A percentile compares a stretch with the other conserved stretches of the same genome.
Conservation (phyloP, 2,888 invertebrate species). For the Odontothrips loti region DNA sequence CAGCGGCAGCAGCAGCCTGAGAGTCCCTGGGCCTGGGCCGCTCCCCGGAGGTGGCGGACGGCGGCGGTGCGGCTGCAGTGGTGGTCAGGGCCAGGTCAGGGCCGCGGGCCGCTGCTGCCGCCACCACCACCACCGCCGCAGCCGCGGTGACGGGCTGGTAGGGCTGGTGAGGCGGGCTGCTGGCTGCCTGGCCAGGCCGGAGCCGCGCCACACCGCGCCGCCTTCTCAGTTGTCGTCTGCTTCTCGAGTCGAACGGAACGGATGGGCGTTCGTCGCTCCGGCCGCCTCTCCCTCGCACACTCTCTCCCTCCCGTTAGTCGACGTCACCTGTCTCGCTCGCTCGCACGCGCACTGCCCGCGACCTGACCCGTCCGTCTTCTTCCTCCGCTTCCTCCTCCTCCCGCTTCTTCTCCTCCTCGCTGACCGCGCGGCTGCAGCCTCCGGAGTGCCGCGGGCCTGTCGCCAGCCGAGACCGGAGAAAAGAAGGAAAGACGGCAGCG, state of each 20-base stretch:
- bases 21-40: not conserved
- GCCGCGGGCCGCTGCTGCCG: no score
- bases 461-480: no score
- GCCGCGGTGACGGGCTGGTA: not conserved
- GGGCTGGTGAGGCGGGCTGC: not conserved
- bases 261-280: not conserved
- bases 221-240: not conserved
- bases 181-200: not conserved
- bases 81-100: no score
- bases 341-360: no score
- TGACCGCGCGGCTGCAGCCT: no score
- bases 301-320: not conserved
- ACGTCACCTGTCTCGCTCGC: not conserved
- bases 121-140: no score
- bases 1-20: not conserved
- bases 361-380: not conserved
- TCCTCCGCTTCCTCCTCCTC: not conserved
- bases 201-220: not conserved
- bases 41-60: not conserved
- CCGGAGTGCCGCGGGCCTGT: no score
- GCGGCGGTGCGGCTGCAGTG: not conserved
- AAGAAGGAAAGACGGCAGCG: no score
- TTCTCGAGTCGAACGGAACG: slow-evolving; percentile 5
- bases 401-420: not conserved
- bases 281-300: not conserved